Evolutionary conservation across 2,797 vertebrate species (phyloP), one percentile per base, ranked within the genome.

Genomic region (Cottoperca gobio): DNA sequence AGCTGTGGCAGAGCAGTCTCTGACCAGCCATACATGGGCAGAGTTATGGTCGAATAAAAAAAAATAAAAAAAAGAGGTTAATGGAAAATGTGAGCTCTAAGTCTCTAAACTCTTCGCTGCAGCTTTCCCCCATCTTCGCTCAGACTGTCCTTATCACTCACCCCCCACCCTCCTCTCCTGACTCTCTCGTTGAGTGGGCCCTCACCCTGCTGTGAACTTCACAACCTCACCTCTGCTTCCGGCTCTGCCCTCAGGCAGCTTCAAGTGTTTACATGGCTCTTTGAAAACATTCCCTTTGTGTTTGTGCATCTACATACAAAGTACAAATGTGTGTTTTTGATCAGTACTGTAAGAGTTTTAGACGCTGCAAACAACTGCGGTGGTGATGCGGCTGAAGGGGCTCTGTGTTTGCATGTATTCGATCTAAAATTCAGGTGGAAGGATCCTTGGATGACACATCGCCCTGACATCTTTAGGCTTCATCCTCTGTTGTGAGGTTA

Each of bases 11-110:
- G 62, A 57, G 60, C 6, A 46, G 63, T 62, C 88, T 84, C 71
- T 67, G 81, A 67, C 82, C 70, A 28, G 66, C 92, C 91, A 28
- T 92, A 93, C 83, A 92, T 89, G 91, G 92, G 75, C 82, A 87
- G 55, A 83, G 81, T 86, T 83, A 81, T 66, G 86, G 75, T 88
- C 33, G 43, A 67, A 74, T 78, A 77, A 79, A 83, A 89, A n/a
- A n/a, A n/a, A n/a, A n/a, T n/a, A n/a, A n/a, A 35, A 45, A 31
- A 87, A 76, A 67, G 83, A 87, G 86, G 78, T 85, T 88, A 82
- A 90, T 90, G 91, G 89, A 89, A 93, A 93, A 91, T 89, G 73
- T 88, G 86, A 91, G 90, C 80, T 69, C 43, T 48, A 65, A 84
- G 80, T 89, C 77, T 82, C 78, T 79, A 37, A 78, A 82, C 79